Conservation (phyloP, 2,888 invertebrate species). For the Celastrina argiolus region DNA sequence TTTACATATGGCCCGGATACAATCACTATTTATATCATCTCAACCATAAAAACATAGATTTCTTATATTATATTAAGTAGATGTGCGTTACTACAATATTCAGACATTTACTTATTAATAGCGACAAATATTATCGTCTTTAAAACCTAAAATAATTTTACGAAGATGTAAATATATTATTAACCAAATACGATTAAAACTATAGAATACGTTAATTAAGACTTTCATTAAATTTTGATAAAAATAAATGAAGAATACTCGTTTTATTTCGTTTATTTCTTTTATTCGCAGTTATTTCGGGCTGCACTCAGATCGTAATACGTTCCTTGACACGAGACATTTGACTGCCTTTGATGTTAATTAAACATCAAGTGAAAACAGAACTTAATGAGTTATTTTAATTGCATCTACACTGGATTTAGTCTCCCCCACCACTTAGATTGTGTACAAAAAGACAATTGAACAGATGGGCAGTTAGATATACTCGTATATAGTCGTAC, state of each 20-base stretch:
- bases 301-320: conserved; percentile 39
- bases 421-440: background rate
- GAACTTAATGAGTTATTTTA: conserved; percentile 39
- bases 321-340: conserved; percentile 49
- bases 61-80: background rate
- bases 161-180: no score
- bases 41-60: background rate
- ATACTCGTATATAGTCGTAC: no score
- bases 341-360: conserved; percentile 58
- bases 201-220: background rate
- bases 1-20: background rate
- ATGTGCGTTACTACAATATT: no score
- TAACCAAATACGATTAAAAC: no score
- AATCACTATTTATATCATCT: background rate
- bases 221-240: background rate
- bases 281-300: conserved; percentile 27
- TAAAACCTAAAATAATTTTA: no score
- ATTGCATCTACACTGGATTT: conserved; percentile 24
- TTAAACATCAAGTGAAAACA: conserved; percentile 43
- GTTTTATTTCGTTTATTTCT: background rate
- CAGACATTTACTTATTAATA: no score
- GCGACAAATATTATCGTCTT: no score
- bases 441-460: conserved; percentile 1
- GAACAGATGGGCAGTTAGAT: background rate
- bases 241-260: background rate